phyloP scores from a whole-genome alignment of 1,140 invertebrate species.

The Pseudomyrmex concolor region DNA sequence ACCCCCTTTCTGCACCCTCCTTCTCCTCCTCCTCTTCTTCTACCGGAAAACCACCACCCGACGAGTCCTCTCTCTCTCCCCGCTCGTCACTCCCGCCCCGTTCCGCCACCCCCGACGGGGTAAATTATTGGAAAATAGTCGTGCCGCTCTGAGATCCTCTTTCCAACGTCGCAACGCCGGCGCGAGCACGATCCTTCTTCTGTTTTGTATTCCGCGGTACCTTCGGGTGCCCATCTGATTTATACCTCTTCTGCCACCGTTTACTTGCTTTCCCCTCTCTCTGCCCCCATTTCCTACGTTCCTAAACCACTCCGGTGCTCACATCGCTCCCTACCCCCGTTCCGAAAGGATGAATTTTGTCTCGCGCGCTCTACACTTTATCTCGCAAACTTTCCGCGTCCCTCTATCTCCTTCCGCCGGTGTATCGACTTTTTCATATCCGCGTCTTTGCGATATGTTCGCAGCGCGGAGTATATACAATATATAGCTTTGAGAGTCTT shows the following conservation, averaged over 20 bases:
- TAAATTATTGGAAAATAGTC: conserved; percentile 82
- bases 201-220: conserved; percentile 79
- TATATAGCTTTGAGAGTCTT: conserved; percentile 2
- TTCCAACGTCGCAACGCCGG: conserved; percentile 20
- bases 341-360: conserved; percentile 71
- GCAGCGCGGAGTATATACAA: not conserved
- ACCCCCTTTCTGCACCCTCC: conserved; percentile 24
- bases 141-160: conserved; percentile 72
- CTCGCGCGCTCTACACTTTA: conserved; percentile 54
- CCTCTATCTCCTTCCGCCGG: conserved; percentile 12
- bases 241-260: conserved; percentile 63
- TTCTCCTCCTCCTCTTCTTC: not conserved
- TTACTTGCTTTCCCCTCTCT: conserved; percentile 34
- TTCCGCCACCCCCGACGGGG: conserved; percentile 46
- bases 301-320: not conserved
- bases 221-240: conserved; percentile 74
- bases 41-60: conserved; percentile 71
- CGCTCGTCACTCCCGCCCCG: conserved; percentile 1
- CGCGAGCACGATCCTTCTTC: conserved; percentile 72
- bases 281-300: not conserved
- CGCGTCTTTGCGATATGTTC: conserved; percentile 33
- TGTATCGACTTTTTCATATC: conserved; percentile 60
- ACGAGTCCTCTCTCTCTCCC: not conserved
- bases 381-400: conserved; percentile 58
- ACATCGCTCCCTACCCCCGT: not conserved